Conservation (phyloP, 2,113 vertebrate genomes). For the Fukomys damarensis region DNA sequence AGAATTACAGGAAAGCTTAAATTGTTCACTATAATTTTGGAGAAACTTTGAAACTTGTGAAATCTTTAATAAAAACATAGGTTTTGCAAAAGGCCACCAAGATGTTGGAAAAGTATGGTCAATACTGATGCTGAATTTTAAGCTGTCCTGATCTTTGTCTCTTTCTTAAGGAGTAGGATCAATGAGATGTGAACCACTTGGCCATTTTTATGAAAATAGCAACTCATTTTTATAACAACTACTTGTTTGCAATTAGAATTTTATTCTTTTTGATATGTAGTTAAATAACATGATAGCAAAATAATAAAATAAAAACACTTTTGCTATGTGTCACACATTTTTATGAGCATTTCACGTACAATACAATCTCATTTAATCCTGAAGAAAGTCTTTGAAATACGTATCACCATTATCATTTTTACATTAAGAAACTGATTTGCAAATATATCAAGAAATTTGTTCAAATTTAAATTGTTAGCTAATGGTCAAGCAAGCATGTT, state of each 20-base stretch:
- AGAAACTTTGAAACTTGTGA: slow-evolving; percentile 53
- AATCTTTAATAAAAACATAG: slow-evolving; percentile 14
- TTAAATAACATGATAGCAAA: not conserved
- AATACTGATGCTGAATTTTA: not conserved
- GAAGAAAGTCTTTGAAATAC: not conserved
- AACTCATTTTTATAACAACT: not conserved
- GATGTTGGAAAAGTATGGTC: not conserved
- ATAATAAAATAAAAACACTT: not conserved
- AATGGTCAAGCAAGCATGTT: not conserved
- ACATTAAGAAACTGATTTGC: not conserved
- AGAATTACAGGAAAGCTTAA: slow-evolving; percentile 69
- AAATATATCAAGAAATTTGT: not conserved
- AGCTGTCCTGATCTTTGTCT: not conserved
- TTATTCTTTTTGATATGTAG: not conserved
- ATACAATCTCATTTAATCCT: not conserved
- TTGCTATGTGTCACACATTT: not conserved
- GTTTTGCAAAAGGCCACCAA: not conserved
- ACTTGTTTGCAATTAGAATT: not conserved
- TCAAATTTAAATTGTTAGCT: not conserved
- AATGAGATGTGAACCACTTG: not conserved
- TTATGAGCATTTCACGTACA: not conserved
- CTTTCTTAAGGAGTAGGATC: not conserved
- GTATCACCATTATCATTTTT: not conserved
- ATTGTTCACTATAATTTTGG: slow-evolving; percentile 58
- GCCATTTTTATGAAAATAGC: not conserved